Conservation (phyloP, 2,888 invertebrate genomes). For the Ceraclea dissimilis region DNA sequence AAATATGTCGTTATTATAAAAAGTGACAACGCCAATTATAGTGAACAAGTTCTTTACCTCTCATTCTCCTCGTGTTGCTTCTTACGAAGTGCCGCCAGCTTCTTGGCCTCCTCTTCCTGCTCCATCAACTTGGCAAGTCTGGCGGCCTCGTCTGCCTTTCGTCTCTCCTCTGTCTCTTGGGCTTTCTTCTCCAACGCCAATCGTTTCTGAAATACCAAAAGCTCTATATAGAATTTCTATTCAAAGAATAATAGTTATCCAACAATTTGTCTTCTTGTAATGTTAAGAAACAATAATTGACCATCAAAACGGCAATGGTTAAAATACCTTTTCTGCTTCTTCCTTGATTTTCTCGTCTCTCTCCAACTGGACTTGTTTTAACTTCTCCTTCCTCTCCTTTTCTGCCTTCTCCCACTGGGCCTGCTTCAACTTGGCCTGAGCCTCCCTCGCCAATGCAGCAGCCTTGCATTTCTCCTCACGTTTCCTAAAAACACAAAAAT, state of each 20-base stretch:
- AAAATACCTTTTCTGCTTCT: constrained; percentile 17
- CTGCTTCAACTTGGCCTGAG: constrained; percentile 43
- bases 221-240: background rate
- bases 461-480: constrained; percentile 53
- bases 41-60: too few species aligned
- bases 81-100: constrained; percentile 33
- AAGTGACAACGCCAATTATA: too few species aligned
- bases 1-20: too few species aligned
- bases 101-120: constrained; percentile 36
- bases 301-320: background rate
- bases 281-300: background rate
- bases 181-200: constrained; percentile 12
- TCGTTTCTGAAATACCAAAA: constrained; percentile 17
- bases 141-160: constrained; percentile 37
- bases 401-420: constrained; percentile 47
- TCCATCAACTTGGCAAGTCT: constrained; percentile 31
- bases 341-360: constrained; percentile 37
- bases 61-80: constrained; percentile 35
- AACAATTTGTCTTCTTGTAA: too few species aligned
- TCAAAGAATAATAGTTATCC: background rate
- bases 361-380: constrained; percentile 41
- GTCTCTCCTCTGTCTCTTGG: constrained; percentile 38
- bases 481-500: constrained; percentile 31
- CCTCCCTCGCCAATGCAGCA: constrained; percentile 42
- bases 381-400: constrained; percentile 37